Evolutionary conservation across 2,797 vertebrate species (phyloP), one percentile per base, ranked within the genome.

Genomic region (Crax fasciolata): DNA sequence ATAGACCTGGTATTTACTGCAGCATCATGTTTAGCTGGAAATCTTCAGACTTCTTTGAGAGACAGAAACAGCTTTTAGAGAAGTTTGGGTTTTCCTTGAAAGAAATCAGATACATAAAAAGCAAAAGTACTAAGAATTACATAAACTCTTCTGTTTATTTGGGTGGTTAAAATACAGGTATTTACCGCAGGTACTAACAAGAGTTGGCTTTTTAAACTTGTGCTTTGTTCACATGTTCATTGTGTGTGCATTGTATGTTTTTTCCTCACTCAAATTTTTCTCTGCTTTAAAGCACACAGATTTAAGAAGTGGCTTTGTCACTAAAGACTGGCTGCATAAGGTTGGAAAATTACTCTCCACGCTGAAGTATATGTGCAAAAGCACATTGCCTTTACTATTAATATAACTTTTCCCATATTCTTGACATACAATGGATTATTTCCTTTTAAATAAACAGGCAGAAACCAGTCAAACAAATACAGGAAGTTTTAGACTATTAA

Each of bases 361-460:
- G 1, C 65, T 81, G 27, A 48, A 43, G 38, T 75, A 16, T 65
- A 49, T 86, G 88, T 65, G 62, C 83, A 85, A 58, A 80, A 83
- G 63, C 71, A 25, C 92, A 44, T 72, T 91, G 18, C 58, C 55
- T 91, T 72, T 61, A 21, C 95, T 94, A 91, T 96, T 93, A 78
- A 93, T 96, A 93, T 54, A 63, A 63, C 85, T 85, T 57, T 49
- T 68, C 80, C 86, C 62, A 90, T 96, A 95, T 95, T 96, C 92
- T 81, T 86, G 59, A 81, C 3, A 1, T 84, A 95, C 96, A 96
- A 94, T 96, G 88, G 92, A 96, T 96, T 96, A 74, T 96, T 96
- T 96, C 95, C 96, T 96, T 91, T 94, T 16, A 86, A 86, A 93
- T 71, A 96, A 96, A 96, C 93, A 91, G 7, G 83, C 80, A 90